Evolutionary conservation across 2,113 vertebrate genomes (phyloP).

Genomic region (Lamprologus tigripictilis): DNA sequence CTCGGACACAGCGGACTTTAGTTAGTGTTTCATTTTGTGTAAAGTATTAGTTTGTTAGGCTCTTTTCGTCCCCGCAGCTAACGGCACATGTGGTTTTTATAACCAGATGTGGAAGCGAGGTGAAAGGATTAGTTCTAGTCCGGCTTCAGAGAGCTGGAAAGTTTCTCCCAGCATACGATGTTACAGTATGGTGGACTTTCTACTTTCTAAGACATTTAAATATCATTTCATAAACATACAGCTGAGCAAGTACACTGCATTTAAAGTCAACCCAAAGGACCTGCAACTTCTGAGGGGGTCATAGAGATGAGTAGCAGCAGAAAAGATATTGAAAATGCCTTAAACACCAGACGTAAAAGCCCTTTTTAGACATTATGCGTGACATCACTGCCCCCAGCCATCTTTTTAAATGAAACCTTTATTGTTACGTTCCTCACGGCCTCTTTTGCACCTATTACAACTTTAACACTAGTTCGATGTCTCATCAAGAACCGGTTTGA

Average conservation of each 20-base stretch:
- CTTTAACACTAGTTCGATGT: not conserved
- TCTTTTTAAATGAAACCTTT: not conserved
- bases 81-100: slow-evolving; percentile 21
- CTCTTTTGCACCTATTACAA: not conserved
- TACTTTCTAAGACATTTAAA: not conserved
- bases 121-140: not conserved
- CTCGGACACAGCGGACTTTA: not conserved
- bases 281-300: not conserved
- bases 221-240: not conserved
- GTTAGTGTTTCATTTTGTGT: not conserved
- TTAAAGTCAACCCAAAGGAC: not conserved
- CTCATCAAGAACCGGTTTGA: not conserved
- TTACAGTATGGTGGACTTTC: not conserved
- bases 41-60: slow-evolving; percentile 19
- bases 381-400: not conserved
- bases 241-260: not conserved
- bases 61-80: not conserved
- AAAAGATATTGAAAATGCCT: not conserved
- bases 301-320: not conserved
- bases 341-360: not conserved
- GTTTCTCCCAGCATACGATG: not conserved
- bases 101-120: not conserved
- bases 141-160: not conserved
- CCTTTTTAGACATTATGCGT: not conserved
- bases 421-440: not conserved